Base-by-base conservation (phyloP, 2,113 vertebrate genomes). In the Nycticryphes semicollaris region DNA sequence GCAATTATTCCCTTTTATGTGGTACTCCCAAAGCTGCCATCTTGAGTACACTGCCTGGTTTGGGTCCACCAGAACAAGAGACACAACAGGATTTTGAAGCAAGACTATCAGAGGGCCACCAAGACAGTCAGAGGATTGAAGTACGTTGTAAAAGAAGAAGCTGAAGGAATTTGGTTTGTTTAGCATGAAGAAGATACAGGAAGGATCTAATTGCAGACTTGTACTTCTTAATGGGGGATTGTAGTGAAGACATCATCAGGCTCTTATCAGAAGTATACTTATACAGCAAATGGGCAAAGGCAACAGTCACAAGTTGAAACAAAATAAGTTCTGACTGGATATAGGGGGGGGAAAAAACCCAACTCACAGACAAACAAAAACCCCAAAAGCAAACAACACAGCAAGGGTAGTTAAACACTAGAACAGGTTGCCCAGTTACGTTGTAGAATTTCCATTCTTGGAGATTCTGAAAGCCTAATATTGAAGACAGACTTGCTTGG, bases 401-500 rank as follows among this genome's bases (percentile, higher is more conserved):
- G 27, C 7, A 23, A 63, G 21, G 5, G 9, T 50, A 10, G 13
- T 35, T 59, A 59, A 93, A 57, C 12, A 45, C 12, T 85, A 10
- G 28, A 82, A 79, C 7, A 63, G 11, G 6, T 10, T 67, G 7
- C 17, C 50, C 19, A 57, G 0, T 0, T 2, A 76, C 10, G 7
- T 3, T 86, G 50, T 8, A 75, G 19, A 67, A 72, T 68, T 18
- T 54, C 47, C 25, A n/a, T 33, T 59, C 56, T 21, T n/a, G 12
- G 13, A 63, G 14, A 74, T 75, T 75, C 35, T 59, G 45, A 35
- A 93, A 81, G 9, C 22, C 25, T 80, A 73, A 56, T 14, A 14
- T 0, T 50, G 31, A 83, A 83, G 35, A 5, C 22, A 81, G 20
- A 59, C 12, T 6, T 56, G 6, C 15, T 35, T 86, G 30, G 30